Percentiles rank a stretch among this genome's conserved stretches.
phyloP scores from a whole-genome alignment of 2,797 vertebrate species.

The Brotula barbata region DNA sequence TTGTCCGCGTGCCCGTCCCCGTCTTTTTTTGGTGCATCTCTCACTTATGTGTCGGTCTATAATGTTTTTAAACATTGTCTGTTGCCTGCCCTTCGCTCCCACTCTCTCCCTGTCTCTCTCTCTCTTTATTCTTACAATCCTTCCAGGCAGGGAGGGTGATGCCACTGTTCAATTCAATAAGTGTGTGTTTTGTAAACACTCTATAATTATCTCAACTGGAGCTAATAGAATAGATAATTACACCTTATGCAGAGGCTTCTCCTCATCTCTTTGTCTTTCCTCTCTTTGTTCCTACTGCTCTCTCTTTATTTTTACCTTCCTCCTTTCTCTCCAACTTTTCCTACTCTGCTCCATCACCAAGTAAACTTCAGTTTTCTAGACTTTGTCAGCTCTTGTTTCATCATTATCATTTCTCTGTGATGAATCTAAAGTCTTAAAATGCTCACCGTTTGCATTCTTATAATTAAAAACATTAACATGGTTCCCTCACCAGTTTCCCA shows the following conservation, averaged over 20 bases:
- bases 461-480: no score
- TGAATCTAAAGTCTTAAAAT: no score
- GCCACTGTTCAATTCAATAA: slow-evolving; percentile 54
- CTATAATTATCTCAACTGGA: slow-evolving; percentile 65
- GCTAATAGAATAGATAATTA: slow-evolving; percentile 70
- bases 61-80: slow-evolving; percentile 12
- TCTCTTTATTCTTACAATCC: slow-evolving; percentile 18
- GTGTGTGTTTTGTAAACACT: slow-evolving; percentile 68
- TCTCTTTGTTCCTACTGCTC: slow-evolving; percentile 41
- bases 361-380: slow-evolving; percentile 23
- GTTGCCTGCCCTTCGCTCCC: slow-evolving; percentile 3
- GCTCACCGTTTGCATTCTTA: no score
- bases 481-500: no score
- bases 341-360: not conserved
- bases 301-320: slow-evolving; percentile 19
- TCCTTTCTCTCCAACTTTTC: not conserved
- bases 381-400: slow-evolving; percentile 14
- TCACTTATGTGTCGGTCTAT: slow-evolving; percentile 3
- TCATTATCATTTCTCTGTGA: no score
- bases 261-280: slow-evolving; percentile 27
- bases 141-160: slow-evolving; percentile 18
- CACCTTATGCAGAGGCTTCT: slow-evolving; percentile 44
- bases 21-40: slow-evolving; percentile 9
- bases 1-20: slow-evolving; percentile 25
- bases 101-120: not conserved